These are phyloP conservation scores for Xanthia togata DNA, from an alignment of 2,888 invertebrate species.

Conservation along the genomic window DNA sequence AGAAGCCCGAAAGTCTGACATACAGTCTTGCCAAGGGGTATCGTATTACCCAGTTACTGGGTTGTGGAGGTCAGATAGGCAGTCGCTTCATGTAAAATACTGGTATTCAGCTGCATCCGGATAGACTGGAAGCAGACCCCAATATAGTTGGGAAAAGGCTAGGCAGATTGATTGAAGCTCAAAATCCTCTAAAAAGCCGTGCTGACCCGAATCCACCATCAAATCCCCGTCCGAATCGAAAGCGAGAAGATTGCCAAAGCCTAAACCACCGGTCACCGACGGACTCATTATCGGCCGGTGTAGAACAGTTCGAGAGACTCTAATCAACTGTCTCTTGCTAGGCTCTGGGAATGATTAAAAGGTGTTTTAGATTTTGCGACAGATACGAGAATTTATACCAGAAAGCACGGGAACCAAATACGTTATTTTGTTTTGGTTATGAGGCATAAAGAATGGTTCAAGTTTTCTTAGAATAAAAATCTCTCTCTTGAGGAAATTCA, in stretches of 20 bases:
- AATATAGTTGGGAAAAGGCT: too few relatives aligned
- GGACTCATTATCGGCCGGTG: constrained; percentile 57
- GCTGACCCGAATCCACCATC: neutral
- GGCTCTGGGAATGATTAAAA: constrained; percentile 59
- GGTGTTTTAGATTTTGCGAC: constrained; percentile 50
- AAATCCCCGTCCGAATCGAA: constrained; percentile 27
- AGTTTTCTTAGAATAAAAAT: neutral
- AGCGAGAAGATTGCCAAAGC: constrained; percentile 41
- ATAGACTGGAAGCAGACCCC: too few relatives aligned
- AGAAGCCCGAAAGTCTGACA: too few relatives aligned
- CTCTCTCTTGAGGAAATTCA: too few relatives aligned
- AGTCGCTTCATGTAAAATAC: too few relatives aligned
- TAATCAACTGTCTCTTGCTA: constrained; percentile 63
- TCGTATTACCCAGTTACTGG: too few relatives aligned
- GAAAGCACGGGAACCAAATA: neutral
- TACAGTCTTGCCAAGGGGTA: too few relatives aligned
- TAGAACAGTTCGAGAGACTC: constrained; percentile 53
- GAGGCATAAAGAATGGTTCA: neutral
- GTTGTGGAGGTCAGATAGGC: too few relatives aligned
- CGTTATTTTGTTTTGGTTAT: neutral
- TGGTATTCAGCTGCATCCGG: too few relatives aligned
- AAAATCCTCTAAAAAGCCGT: neutral
- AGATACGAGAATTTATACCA: neutral
- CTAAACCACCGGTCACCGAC: constrained; percentile 47
- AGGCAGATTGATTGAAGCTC: too few relatives aligned